Evolutionary conservation across 2,888 invertebrate genomes (phyloP), one percentile per base, ranked within the genome.

Genomic region (Hirtodrosophila confusa): DNA sequence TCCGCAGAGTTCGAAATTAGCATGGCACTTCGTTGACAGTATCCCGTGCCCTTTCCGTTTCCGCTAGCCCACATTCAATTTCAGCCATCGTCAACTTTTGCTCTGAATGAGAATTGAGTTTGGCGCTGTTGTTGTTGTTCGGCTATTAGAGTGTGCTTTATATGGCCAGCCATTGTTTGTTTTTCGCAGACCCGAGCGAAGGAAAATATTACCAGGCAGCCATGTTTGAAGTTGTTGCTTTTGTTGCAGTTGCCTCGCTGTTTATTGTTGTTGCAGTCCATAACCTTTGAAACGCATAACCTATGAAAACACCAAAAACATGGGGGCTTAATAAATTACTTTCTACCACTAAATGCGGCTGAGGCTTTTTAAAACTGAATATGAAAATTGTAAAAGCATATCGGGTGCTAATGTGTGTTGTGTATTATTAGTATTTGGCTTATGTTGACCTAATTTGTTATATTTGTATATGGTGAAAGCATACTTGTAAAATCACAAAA

Each of bases 21-120:
- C 80, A 75, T 83, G 80, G 56, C 65, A 57, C 54, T 47, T 39
- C 37, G 60, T 41, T 54, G 66, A 75, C 62, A 58, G 31, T 56
- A 56, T 23, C 50, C 43, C 50, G 24, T 55, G 37, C 12, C 73
- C 51, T 55, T 56, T 61, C 36, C 56, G 37, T 33, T 70, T 58
- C 56, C 50, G 37, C 33, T 45, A 23, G 12, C 35, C 17, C 17
- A 2, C 17, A 73, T 85, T 78, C 68, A 80, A 76, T 82, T 82
- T 68, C 66, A 50, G 66, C 45, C 64, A 66, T 58, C 79, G 56
- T 69, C 76, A 82, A 79, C 71, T 80, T 80, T 82, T 31, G 43
- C 63, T 67, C 76, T 85, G 86, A 80, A 82, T 79, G 86, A 65
- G 71, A 80, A 80, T 80, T 80, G 83, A 82, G 83, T 80, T 85